Evolutionary conservation across 2,113 vertebrate species (phyloP).

Genomic region (Austrofundulus limnaeus): DNA sequence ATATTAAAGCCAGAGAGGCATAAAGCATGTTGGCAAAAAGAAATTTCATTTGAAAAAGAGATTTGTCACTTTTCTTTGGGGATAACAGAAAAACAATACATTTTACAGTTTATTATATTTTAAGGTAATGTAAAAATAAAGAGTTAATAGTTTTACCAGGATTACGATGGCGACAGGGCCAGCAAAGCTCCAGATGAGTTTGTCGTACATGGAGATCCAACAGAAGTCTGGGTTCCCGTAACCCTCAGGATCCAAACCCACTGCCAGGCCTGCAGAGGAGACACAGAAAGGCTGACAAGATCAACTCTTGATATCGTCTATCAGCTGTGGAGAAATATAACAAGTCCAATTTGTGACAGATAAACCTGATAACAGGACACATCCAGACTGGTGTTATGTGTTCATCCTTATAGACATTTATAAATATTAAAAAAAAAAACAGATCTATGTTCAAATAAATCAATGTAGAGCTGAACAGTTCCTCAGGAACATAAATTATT

Average conservation of each 20-base stretch:
- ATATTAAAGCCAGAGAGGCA: background rate
- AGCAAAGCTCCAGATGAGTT: slow-evolving; percentile 98
- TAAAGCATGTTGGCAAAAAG: background rate
- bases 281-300: slow-evolving; percentile 21
- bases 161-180: slow-evolving; percentile 93
- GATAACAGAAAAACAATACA: too few relatives aligned
- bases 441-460: too few relatives aligned
- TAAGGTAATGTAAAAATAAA: background rate
- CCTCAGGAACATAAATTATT: too few relatives aligned
- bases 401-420: too few relatives aligned
- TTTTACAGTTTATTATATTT: background rate
- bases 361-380: too few relatives aligned
- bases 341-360: background rate
- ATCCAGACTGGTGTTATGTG: too few relatives aligned
- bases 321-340: slow-evolving; percentile 6
- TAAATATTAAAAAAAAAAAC: too few relatives aligned
- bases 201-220: slow-evolving; percentile 97
- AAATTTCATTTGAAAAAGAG: too few relatives aligned
- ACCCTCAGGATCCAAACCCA: slow-evolving; percentile 95
- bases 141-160: slow-evolving; percentile 79
- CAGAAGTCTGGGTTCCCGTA: slow-evolving; percentile 98
- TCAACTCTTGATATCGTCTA: slow-evolving; percentile 6
- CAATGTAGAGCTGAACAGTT: too few relatives aligned
- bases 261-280: slow-evolving; percentile 84
- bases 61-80: too few relatives aligned